Conservation (phyloP, 2,797 vertebrate genomes). For the Gobio occitaniae region DNA sequence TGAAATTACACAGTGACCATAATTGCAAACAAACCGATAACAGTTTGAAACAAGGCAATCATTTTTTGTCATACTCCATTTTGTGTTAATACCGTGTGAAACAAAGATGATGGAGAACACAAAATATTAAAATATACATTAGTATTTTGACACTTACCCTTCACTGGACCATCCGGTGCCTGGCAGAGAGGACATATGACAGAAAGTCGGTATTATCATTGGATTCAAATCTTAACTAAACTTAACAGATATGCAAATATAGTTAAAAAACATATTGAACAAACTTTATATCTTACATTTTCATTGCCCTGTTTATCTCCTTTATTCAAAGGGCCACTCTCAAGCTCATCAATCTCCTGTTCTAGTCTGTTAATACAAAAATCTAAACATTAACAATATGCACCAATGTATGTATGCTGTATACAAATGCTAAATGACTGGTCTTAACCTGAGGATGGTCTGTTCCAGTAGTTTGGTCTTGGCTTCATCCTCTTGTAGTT, state of each 20-base stretch:
- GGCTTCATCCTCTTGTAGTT: conserved; percentile 90
- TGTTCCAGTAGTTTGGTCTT: conserved; percentile 90
- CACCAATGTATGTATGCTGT: neutral
- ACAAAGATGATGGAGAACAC: neutral
- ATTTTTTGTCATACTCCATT: neutral
- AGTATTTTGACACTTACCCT: conserved; percentile 46
- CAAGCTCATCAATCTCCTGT: conserved; percentile 89
- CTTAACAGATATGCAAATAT: neutral
- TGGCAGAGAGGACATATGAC: conserved; percentile 35
- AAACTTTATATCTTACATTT: conserved; percentile 62
- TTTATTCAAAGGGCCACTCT: conserved; percentile 78
- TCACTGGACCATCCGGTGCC: conserved; percentile 49
- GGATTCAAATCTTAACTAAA: neutral
- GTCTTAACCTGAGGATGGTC: conserved; percentile 84
- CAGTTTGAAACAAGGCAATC: neutral
- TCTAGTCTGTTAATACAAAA: conserved; percentile 81
- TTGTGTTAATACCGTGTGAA: neutral
- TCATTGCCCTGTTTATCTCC: conserved; percentile 64
- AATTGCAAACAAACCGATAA: neutral
- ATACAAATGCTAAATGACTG: neutral
- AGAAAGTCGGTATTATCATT: neutral
- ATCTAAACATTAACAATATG: neutral
- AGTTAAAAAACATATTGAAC: neutral
- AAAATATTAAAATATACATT: conserved; percentile 7
- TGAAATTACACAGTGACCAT: neutral